Conservation (phyloP, 1,140 invertebrate species). For the Ladona fulva region DNA sequence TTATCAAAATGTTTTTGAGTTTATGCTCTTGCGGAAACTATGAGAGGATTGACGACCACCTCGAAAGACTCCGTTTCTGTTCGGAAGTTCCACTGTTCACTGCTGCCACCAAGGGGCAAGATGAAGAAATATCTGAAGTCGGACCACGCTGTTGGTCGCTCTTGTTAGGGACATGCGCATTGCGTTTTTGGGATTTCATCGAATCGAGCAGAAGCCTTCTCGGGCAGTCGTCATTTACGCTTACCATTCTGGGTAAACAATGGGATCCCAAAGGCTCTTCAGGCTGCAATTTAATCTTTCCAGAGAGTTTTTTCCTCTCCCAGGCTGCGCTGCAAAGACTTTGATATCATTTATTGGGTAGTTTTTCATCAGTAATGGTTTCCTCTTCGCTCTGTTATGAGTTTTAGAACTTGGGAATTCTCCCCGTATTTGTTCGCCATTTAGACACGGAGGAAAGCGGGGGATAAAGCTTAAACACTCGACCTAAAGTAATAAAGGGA, state of each 20-base stretch:
- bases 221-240: constrained; percentile 1
- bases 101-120: background rate
- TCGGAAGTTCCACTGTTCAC: background rate
- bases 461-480: too few species aligned
- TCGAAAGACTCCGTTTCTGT: too few species aligned
- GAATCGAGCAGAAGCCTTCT: background rate
- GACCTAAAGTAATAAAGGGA: too few species aligned
- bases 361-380: too few species aligned
- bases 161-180: background rate
- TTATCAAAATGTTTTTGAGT: too few species aligned
- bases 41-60: too few species aligned
- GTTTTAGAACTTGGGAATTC: too few species aligned
- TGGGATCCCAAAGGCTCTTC: background rate
- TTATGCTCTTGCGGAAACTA: too few species aligned
- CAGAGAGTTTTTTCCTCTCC: background rate
- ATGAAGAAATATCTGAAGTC: background rate
- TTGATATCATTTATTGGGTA: too few species aligned
- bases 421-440: too few species aligned
- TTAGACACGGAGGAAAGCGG: too few species aligned
- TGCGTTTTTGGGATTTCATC: background rate
- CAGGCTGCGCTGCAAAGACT: background rate
- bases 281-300: constrained; percentile 9
- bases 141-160: background rate
- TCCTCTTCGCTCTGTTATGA: too few species aligned
- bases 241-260: background rate